phyloP scores from a whole-genome alignment of 2,113 vertebrate genomes.

The Myotis yumanensis region DNA sequence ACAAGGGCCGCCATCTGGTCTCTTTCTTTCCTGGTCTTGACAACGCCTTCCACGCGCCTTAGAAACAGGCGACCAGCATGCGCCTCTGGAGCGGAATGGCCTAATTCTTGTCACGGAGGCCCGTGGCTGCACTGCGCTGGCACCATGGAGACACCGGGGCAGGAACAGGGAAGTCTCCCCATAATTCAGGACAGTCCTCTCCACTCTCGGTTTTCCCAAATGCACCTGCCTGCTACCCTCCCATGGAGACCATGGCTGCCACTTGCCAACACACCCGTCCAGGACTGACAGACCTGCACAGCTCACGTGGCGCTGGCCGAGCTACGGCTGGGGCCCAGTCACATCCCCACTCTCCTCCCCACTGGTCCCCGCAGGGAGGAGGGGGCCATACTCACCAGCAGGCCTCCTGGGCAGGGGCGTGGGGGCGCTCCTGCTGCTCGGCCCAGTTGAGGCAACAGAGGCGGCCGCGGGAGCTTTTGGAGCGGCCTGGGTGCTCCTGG shows the following conservation, averaged over 20 bases:
- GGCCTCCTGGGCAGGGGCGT: constrained; percentile 84
- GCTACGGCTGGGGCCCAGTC: background rate
- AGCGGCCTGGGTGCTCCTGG: constrained; percentile 74
- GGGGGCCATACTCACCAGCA: constrained; percentile 79
- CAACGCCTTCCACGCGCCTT: background rate
- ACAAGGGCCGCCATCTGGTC: too few species aligned
- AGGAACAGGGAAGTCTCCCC: background rate
- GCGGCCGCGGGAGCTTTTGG: constrained; percentile 76
- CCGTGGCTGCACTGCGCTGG: background rate
- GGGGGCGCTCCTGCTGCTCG: constrained; percentile 53
- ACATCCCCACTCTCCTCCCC: background rate
- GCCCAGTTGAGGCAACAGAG: constrained; percentile 68
- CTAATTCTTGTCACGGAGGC: background rate
- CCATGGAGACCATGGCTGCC: background rate
- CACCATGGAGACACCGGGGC: background rate
- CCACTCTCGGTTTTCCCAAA: background rate
- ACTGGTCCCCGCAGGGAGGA: background rate
- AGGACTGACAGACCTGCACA: background rate
- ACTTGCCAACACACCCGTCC: too few species aligned
- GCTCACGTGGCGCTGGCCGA: background rate
- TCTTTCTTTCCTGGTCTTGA: background rate
- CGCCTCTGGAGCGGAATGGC: background rate
- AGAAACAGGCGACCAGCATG: background rate
- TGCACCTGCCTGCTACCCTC: background rate
- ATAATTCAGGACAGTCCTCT: background rate